phyloP scores from a whole-genome alignment of 2,888 invertebrate species.

The Phengaris alcon region DNA sequence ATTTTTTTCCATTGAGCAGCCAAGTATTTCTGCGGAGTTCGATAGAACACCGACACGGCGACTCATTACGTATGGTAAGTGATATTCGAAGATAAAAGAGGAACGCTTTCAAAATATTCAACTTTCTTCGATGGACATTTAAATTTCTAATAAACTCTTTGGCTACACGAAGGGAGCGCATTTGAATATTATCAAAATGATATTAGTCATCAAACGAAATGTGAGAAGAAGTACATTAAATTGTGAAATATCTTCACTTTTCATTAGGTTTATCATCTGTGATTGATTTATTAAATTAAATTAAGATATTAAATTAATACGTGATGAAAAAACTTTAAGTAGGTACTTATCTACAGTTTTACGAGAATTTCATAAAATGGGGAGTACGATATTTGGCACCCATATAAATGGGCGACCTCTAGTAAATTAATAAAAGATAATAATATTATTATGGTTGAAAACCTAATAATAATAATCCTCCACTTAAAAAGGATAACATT shows the following conservation, averaged over 20 bases:
- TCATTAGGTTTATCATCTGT: too few species aligned
- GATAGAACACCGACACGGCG: constrained; percentile 1
- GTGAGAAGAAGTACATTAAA: constrained; percentile 6
- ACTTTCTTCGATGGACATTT: constrained; percentile 37
- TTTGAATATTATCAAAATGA: constrained; percentile 35
- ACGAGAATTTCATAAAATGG: background rate
- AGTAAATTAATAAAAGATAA: too few species aligned
- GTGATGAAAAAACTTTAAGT: too few species aligned
- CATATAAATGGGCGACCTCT: too few species aligned
- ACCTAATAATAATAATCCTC: too few species aligned
- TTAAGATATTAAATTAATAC: too few species aligned
- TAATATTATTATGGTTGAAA: too few species aligned
- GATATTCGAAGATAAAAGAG: constrained; percentile 24
- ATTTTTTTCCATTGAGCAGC: background rate
- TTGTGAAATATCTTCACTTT: background rate
- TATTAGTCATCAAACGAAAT: constrained; percentile 25
- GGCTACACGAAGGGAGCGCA: constrained; percentile 33
- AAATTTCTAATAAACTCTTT: constrained; percentile 39
- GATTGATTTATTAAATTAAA: too few species aligned
- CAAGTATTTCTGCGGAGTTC: background rate
- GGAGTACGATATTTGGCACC: too few species aligned
- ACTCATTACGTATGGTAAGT: constrained; percentile 28
- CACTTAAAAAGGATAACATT: too few species aligned
- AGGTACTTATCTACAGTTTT: background rate
- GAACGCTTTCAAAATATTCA: constrained; percentile 33